These are phyloP conservation scores for Dromaius novaehollandiae DNA, from an alignment of 2,113 vertebrate genomes.

Conservation along the genomic window DNA sequence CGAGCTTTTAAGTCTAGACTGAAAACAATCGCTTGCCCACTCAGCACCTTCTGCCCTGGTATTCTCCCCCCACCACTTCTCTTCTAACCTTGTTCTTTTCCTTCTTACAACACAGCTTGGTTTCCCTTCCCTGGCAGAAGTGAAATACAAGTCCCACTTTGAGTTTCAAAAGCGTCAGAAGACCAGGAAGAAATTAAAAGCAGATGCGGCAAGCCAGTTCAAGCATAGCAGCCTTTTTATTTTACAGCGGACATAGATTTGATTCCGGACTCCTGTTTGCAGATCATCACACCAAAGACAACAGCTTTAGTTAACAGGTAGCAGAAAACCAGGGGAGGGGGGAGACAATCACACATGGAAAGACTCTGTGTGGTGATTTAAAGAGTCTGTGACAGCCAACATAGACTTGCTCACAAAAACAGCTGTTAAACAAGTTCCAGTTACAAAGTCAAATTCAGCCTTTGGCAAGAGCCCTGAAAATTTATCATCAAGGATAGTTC, in stretches of 20 bases:
- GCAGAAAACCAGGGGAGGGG: not conserved
- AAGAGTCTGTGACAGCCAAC: not conserved
- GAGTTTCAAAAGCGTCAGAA: not conserved
- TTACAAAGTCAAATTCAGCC: not conserved
- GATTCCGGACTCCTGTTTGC: not conserved
- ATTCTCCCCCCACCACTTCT: not conserved
- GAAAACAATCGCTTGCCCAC: not conserved
- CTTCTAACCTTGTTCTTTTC: not conserved
- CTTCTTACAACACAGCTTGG: accelerated
- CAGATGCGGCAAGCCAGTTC: not conserved
- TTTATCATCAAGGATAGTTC: not conserved
- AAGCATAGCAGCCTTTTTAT: not conserved
- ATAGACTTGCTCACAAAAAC: not conserved
- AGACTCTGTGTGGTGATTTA: not conserved
- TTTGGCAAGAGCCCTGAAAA: not conserved
- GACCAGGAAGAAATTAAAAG: not conserved
- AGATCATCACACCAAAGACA: not conserved
- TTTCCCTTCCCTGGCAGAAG: not conserved
- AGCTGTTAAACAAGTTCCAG: conserved; percentile 16
- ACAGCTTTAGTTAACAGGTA: not conserved
- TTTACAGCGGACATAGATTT: accelerated
- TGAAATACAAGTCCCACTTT: not conserved
- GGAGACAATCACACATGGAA: not conserved
- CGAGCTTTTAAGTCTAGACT: not conserved
- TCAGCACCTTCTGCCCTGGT: not conserved